Evolutionary conservation across 64 coral and sea anemone genomes (phyloP), one percentile per base, ranked within the genome.

Genomic region (Montipora cactus): DNA sequence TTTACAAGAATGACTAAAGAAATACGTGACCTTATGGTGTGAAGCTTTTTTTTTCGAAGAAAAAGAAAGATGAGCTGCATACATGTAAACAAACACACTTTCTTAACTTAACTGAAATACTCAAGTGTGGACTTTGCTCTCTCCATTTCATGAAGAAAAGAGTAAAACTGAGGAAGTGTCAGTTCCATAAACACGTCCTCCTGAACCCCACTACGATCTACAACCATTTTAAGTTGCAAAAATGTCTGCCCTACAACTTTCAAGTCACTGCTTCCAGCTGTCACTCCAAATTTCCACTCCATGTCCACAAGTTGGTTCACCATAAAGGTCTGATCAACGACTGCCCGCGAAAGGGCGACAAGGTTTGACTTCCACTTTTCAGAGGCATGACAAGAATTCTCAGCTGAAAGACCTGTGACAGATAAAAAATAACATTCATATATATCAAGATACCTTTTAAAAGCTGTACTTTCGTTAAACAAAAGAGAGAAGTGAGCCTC

Each of bases 241-340:
- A 99, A 99, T 18, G 98, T 96, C 44, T 99, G 95, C 53, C 98
- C 98, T 11, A 99, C 92, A 87, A 99, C 98, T 87, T 99, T 99
- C 59, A 99, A 87, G 71, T 99, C 98, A 79, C 90, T 99, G 66
- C 95, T 99, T 37, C 95, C 92, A 59, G 98, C 92, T n/a, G 98
- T 99, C 12, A 99, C 98, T 15, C 98, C 98, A 99, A 99, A 99
- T 51, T 99, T 99, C 98, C 98, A 99, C 75, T 99, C 98, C 98
- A 99, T 99, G 46, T 99, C 98, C 9, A 99, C 94, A 14, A 99
- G 87, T 78, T 96, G 92, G 69, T 99, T 99, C 23, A 96, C 93
- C 72, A 92, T 94, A 47, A 99, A 99, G 16, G 98, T 96, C 81
- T 99, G 95, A 79, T 89, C 98, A 91, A 99, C 95, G 25, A 96